phyloP scores from a whole-genome alignment of 2,113 vertebrate species.

The Carassius auratus region DNA sequence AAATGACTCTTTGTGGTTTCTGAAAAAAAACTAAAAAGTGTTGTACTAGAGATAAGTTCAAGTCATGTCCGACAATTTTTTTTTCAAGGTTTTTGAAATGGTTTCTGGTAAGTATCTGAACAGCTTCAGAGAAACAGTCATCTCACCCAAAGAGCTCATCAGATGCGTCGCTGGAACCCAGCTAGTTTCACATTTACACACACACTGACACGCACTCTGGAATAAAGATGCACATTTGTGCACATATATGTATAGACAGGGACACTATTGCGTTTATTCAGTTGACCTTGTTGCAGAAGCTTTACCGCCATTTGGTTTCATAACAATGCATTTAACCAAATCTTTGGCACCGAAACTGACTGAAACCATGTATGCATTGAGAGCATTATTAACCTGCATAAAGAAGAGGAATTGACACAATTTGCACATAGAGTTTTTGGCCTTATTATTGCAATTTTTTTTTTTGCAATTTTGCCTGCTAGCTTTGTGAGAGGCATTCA shows the following conservation, averaged over 20 bases:
- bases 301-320: not conserved
- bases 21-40: slow-evolving; percentile 24
- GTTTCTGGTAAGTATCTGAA: slow-evolving; percentile 56
- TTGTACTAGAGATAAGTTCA: not conserved
- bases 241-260: not conserved
- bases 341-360: not conserved
- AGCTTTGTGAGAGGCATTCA: too few relatives aligned
- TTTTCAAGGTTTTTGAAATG: slow-evolving; percentile 38
- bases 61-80: not conserved
- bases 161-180: not conserved
- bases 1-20: slow-evolving; percentile 28
- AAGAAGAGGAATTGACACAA: not conserved
- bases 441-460: too few relatives aligned
- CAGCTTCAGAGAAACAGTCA: slow-evolving; percentile 52
- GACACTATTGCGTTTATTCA: not conserved
- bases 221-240: slow-evolving; percentile 37
- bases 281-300: slow-evolving; percentile 23
- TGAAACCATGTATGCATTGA: not conserved
- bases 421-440: not conserved
- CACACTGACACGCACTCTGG: slow-evolving; percentile 23
- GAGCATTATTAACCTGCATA: not conserved
- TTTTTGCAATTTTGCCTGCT: too few relatives aligned
- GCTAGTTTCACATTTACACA: slow-evolving; percentile 58
- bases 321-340: not conserved
- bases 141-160: slow-evolving; percentile 42